Base-by-base conservation (phyloP, 2,113 vertebrate genomes). In the Cheilinus undulatus region DNA sequence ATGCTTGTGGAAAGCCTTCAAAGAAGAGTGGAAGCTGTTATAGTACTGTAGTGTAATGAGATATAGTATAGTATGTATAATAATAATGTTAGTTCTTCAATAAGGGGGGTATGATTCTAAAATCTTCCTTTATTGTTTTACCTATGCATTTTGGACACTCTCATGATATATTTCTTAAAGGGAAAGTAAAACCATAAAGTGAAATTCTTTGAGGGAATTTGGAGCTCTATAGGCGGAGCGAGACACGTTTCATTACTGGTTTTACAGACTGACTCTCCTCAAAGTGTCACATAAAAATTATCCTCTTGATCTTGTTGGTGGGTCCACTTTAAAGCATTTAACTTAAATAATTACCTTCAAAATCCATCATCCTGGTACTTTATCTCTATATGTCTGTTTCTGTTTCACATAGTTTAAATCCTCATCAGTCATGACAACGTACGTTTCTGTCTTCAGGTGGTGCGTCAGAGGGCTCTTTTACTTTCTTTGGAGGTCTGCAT, bases 131-230 rank as follows among this genome's bases (percentile, higher is more conserved):
- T 11, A 10, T 34, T 34, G 32, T 19, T 23, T 32, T 12, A 14
- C 12, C 36, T 14, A 11, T 4, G 36, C 10, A 38, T 3, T 34
- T 7, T 34, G 32, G 32, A 34, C 36, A 38, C 11, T 3, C 13
- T 38, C 36, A 14, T 14, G 13, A 15, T 10, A 10, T 32, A 32
- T 2, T 8, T 34, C 32, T 5, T 34, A 11, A 34, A 10, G 32
- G 32, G 32, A 9, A 23, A 54, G 23, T 54, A 15, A 62, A 28
- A 36, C 62, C 20, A 8, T 60, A 10, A n/a, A 45, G 43, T 27
- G 51, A 34, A 60, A 81, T 83, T 78, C 62, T 81, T 80, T 46
- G 19, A 34, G 57, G 26, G 52, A 30, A 45, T 50, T 49, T 19
- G 1, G 40, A 42, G 40, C 40, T 42, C 32, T 10, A 34, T 46